phyloP scores from a whole-genome alignment of 2,797 vertebrate genomes.

The Ciconia nigra region DNA sequence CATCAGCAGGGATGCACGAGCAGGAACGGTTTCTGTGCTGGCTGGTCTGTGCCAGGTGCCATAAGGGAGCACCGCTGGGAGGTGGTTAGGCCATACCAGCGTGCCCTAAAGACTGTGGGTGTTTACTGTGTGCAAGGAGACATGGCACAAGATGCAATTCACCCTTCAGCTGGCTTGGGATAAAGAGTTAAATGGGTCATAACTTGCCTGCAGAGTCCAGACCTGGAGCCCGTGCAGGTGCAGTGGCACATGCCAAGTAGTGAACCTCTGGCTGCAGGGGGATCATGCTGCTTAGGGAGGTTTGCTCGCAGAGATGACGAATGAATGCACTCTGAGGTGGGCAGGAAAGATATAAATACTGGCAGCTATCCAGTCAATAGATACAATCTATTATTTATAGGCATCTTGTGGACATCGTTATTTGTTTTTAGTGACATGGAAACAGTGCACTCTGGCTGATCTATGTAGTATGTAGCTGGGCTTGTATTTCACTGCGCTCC shows the following conservation, averaged over 20 bases:
- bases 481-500: not conserved
- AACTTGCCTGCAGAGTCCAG: not conserved
- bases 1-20: not conserved
- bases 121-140: not conserved
- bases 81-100: rapidly evolving
- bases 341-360: not conserved
- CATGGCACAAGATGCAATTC: rapidly evolving
- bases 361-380: not conserved
- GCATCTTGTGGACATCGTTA: not conserved
- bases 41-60: not conserved
- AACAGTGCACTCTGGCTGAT: not conserved
- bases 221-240: not conserved
- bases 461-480: not conserved
- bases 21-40: not conserved
- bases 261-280: not conserved
- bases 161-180: not conserved
- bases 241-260: not conserved
- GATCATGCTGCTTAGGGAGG: not conserved
- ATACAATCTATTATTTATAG: not conserved
- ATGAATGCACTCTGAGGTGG: not conserved
- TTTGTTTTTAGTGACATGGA: not conserved
- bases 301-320: not conserved
- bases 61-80: not conserved
- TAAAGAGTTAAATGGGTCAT: not conserved
- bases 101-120: not conserved